Evolutionary conservation across 2,888 invertebrate genomes (phyloP).

Genomic region (Spodoptera exigua): DNA sequence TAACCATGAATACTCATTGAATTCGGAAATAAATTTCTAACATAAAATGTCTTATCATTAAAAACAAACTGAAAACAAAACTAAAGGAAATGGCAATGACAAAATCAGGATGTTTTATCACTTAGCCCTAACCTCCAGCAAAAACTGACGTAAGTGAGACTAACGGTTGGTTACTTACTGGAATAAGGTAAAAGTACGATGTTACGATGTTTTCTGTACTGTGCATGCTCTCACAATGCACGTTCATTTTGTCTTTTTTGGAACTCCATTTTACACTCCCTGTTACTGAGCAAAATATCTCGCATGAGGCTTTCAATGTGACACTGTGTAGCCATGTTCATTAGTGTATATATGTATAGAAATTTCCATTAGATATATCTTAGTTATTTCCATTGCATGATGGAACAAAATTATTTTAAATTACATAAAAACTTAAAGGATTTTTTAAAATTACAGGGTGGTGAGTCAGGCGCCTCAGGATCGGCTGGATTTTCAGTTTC

Average conservation of each 20-base stretch:
- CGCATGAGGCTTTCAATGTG: constrained; percentile 41
- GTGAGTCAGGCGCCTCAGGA: constrained; percentile 68
- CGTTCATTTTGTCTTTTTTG: constrained; percentile 55
- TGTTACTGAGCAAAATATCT: constrained; percentile 34
- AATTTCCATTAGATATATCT: too few relatives aligned
- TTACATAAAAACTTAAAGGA: constrained; percentile 4
- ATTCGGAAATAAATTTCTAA: constrained; percentile 48
- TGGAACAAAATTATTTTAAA: constrained; percentile 11
- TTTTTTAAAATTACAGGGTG: constrained; percentile 67
- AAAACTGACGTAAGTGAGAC: constrained; percentile 38
- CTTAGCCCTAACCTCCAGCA: constrained; percentile 19
- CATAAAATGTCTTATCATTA: constrained; percentile 48
- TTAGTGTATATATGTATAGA: constrained; percentile 1
- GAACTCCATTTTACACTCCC: constrained; percentile 49
- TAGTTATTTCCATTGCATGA: too few relatives aligned
- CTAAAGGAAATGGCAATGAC: constrained; percentile 8
- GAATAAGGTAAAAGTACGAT: constrained; percentile 66
- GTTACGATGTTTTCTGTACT: too few relatives aligned
- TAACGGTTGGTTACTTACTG: constrained; percentile 56
- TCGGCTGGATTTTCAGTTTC: constrained; percentile 71
- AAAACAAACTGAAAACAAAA: neutral
- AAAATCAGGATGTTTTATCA: constrained; percentile 2
- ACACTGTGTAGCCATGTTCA: constrained; percentile 16
- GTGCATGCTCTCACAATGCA: constrained; percentile 65
- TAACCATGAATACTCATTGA: constrained; percentile 27